phyloP scores from a whole-genome alignment of 2,113 vertebrate species.

The Arvicanthis niloticus region DNA sequence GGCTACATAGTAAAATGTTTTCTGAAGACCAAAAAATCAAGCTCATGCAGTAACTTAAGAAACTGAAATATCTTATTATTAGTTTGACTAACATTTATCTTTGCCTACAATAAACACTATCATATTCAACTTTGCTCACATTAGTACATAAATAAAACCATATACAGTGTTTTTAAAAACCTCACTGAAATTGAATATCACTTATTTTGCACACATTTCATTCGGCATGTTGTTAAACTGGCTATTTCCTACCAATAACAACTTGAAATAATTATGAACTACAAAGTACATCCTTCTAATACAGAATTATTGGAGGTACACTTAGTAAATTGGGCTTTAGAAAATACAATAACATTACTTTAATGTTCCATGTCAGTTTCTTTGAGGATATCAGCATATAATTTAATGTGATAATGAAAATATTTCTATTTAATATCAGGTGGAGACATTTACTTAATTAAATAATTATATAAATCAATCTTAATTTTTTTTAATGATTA shows the following conservation, averaged over 20 bases:
- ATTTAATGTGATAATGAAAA: slow-evolving; percentile 63
- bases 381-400: neutral
- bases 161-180: neutral
- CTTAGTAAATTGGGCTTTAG: neutral
- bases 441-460: slow-evolving; percentile 40
- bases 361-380: slow-evolving; percentile 12
- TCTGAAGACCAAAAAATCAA: neutral
- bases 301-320: neutral
- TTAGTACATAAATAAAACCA: neutral
- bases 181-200: neutral
- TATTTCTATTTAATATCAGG: slow-evolving; percentile 54
- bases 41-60: neutral
- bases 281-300: neutral
- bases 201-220: neutral
- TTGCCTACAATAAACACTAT: neutral
- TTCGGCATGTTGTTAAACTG: neutral
- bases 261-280: neutral
- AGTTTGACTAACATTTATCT: neutral
- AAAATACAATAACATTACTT: neutral
- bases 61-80: neutral
- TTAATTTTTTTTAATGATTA: neutral
- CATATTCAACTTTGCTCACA: neutral
- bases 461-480: slow-evolving; percentile 19
- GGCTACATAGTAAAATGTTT: neutral
- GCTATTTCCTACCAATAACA: neutral